These are phyloP conservation scores for Polyodon spathula DNA, from an alignment of 2,113 vertebrate species.

Conservation along the genomic window DNA sequence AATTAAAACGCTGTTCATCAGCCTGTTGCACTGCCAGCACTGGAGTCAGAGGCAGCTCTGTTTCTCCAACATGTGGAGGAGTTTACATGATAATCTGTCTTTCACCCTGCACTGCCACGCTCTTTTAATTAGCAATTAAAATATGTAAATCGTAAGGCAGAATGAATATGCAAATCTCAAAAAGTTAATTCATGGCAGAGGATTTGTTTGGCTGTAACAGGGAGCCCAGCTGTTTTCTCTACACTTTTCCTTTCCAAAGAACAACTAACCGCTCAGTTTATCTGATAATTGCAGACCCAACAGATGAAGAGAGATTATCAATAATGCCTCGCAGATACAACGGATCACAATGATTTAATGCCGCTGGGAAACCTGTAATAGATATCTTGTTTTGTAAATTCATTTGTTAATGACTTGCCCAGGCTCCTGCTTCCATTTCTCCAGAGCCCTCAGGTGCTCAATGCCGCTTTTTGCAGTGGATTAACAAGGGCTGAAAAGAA, in stretches of 20 bases:
- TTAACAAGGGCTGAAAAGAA: no score
- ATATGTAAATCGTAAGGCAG: constrained; percentile 40
- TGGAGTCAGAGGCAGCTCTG: background rate
- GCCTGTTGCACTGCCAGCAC: background rate
- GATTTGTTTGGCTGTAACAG: constrained; percentile 15
- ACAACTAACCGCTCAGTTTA: constrained; percentile 6
- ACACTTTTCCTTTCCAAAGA: background rate
- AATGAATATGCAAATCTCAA: constrained; percentile 29
- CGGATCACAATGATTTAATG: constrained; percentile 5
- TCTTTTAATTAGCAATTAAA: constrained; percentile 37
- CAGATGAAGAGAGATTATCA: background rate
- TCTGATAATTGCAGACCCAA: constrained; percentile 13
- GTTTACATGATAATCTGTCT: constrained; percentile 19
- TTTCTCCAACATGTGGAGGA: background rate
- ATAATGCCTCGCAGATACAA: background rate
- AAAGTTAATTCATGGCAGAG: background rate
- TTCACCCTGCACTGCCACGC: constrained; percentile 21
- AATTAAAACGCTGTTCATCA: no score
- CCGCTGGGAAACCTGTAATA: background rate
- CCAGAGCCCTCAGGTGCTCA: no score
- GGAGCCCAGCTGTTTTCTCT: background rate
- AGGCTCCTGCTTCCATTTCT: no score
- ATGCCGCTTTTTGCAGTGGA: no score
- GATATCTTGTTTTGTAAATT: no score
- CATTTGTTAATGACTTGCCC: no score